These are phyloP conservation scores for Odobenus rosmarus DNA, from an alignment of 2,113 vertebrate species.

Conservation along the genomic window DNA sequence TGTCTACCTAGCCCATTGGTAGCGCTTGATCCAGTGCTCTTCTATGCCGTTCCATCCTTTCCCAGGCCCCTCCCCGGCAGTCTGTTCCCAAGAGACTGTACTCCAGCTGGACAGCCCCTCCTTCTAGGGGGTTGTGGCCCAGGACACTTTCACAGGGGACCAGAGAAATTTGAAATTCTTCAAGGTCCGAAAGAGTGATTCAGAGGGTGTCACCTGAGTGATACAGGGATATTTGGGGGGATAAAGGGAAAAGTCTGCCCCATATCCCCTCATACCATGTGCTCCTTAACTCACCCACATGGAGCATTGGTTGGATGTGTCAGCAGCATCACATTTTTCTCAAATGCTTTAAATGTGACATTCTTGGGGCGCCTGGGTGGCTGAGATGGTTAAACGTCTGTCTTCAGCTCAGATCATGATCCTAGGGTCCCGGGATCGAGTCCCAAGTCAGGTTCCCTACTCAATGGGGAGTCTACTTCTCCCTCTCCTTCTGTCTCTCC, in stretches of 20 bases:
- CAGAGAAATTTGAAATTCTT: background rate
- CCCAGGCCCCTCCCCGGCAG: background rate
- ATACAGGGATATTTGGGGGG: background rate
- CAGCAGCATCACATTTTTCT: background rate
- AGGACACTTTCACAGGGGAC: background rate
- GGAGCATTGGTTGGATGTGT: background rate
- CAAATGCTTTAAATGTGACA: background rate
- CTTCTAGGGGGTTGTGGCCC: background rate
- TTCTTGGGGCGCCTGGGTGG: background rate
- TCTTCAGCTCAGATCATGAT: no score
- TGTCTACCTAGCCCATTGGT: background rate
- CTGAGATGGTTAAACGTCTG: no score
- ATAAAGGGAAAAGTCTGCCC: background rate
- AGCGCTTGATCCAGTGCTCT: background rate
- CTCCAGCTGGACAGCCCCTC: background rate
- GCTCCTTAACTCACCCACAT: background rate
- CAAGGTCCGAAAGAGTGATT: background rate
- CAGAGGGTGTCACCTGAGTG: background rate
- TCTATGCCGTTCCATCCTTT: background rate
- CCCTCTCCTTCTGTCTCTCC: background rate
- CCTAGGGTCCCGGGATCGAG: no score
- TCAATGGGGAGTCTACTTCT: background rate
- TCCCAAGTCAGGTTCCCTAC: no score
- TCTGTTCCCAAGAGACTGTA: background rate
- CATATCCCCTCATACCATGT: rapidly evolving